Conservation (phyloP, 1,140 invertebrate species). For the Dendroctonus ponderosae region DNA sequence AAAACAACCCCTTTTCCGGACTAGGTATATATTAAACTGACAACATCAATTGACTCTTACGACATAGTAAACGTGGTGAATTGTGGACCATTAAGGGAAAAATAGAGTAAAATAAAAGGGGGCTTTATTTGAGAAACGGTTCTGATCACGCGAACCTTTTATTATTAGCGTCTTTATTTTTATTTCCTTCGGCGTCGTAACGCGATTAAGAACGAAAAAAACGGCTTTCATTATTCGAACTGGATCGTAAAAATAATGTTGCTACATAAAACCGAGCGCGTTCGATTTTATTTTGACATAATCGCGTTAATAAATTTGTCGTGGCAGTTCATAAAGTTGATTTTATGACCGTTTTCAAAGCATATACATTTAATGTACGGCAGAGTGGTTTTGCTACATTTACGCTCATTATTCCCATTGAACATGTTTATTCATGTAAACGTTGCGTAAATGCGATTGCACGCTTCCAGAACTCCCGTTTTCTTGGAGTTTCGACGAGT, state of each 20-base stretch:
- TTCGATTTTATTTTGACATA: constrained; percentile 31
- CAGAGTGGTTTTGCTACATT: too few relatives aligned
- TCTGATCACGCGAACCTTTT: constrained; percentile 27
- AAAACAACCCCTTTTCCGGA: constrained; percentile 2
- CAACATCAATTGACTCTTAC: constrained; percentile 22
- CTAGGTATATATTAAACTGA: constrained; percentile 4
- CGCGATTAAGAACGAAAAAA: constrained; percentile 20
- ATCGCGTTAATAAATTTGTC: constrained; percentile 28
- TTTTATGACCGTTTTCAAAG: constrained; percentile 9
- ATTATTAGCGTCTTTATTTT: constrained; percentile 27
- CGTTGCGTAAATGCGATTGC: too few relatives aligned
- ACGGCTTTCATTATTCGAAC: constrained; percentile 19
- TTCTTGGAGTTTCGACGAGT: too few relatives aligned
- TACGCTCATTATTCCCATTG: too few relatives aligned
- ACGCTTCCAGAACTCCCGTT: too few relatives aligned
- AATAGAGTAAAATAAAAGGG: constrained; percentile 20
- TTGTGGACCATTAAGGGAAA: constrained; percentile 21
- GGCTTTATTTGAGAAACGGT: constrained; percentile 23
- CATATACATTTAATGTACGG: too few relatives aligned
- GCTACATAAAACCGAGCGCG: constrained; percentile 21
- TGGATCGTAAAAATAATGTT: constrained; percentile 23
- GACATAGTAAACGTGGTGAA: constrained; percentile 16
- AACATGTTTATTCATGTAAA: too few relatives aligned
- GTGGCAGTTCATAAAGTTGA: constrained; percentile 24
- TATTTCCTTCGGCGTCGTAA: constrained; percentile 23